Evolutionary conservation across 1,140 invertebrate species (phyloP), one percentile per base, ranked within the genome.

Genomic region (Epicauta chinensis): DNA sequence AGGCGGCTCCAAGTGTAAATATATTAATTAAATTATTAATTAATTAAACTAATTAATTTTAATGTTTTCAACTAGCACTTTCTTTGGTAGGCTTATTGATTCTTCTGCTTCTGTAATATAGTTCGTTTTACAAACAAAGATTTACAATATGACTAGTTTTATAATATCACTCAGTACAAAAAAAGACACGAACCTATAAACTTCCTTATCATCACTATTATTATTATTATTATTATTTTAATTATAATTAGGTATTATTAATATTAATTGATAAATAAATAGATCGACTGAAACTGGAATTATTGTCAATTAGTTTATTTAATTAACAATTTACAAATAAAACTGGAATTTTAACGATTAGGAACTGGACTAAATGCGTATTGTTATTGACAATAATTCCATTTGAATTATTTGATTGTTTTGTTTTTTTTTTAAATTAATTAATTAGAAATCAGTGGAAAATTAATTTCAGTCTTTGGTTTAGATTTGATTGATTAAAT

Each of bases 21-120:
- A 44, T 54, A 46, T 46, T 63, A 61, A 56, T 59, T 59, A 62
- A n/a, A n/a, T n/a, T n/a, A n/a, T n/a, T n/a, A n/a, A n/a, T n/a
- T n/a, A n/a, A n/a, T n/a, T n/a, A n/a, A n/a, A n/a, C n/a, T n/a
- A n/a, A n/a, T n/a, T 57, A 57, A 51, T 34, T 43, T 64, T 56
- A 62, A 60, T n/a, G n/a, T n/a, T n/a, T n/a, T 66, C 53, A 68
- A 68, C 64, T 68, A 68, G 66, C 56, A 65, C 60, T 58, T 56
- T 68, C 66, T 68, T 68, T 68, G 66, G 66, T 68, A 66, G 60
- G 63, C 66, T 66, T 68, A 60, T 58, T 54, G 23, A 23, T 5
- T 23, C 7, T 23, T 23, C n/a, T n/a, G n/a, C n/a, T n/a, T n/a
- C n/a, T n/a, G n/a, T n/a, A n/a, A n/a, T n/a, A n/a, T n/a, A n/a